Evolutionary conservation across 2,113 vertebrate genomes (phyloP).

Genomic region (Amphiprion ocellaris): DNA sequence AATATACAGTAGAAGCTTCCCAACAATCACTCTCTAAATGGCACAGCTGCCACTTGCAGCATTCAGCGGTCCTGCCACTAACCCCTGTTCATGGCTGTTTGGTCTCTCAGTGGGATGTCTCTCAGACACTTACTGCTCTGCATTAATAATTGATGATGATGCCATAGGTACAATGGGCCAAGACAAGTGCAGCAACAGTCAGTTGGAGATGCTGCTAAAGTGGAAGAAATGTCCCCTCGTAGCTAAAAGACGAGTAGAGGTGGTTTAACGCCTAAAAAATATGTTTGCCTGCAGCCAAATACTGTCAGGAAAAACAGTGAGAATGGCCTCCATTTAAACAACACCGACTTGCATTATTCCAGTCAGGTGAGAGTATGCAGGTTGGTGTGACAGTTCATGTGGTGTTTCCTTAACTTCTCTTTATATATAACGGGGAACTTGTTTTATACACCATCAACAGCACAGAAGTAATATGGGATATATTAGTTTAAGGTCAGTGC

Average conservation of each 20-base stretch:
- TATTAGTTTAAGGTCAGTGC: too few species aligned
- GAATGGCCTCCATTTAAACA: conserved; percentile 76
- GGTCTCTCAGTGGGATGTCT: conserved; percentile 70
- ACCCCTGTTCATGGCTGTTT: conserved; percentile 55
- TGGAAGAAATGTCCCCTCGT: conserved; percentile 59
- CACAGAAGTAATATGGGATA: too few species aligned
- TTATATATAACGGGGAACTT: neutral
- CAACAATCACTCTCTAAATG: conserved; percentile 70
- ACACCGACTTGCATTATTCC: conserved; percentile 72
- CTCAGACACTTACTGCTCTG: conserved; percentile 62
- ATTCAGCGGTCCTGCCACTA: conserved; percentile 51
- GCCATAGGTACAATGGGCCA: conserved; percentile 66
- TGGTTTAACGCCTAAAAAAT: conserved; percentile 63
- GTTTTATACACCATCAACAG: neutral
- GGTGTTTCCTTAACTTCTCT: conserved; percentile 25
- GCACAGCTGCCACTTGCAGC: conserved; percentile 55
- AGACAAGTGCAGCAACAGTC: conserved; percentile 61
- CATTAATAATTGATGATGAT: conserved; percentile 77
- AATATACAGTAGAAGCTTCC: conserved; percentile 58
- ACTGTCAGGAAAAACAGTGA: conserved; percentile 67
- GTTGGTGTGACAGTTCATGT: conserved; percentile 63
- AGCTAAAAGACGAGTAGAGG: conserved; percentile 54
- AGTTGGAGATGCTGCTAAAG: conserved; percentile 60
- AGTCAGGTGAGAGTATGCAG: conserved; percentile 68
- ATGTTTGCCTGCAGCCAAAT: conserved; percentile 74